phyloP scores from a whole-genome alignment of 2,113 vertebrate species.

The Coptodon rendalli region DNA sequence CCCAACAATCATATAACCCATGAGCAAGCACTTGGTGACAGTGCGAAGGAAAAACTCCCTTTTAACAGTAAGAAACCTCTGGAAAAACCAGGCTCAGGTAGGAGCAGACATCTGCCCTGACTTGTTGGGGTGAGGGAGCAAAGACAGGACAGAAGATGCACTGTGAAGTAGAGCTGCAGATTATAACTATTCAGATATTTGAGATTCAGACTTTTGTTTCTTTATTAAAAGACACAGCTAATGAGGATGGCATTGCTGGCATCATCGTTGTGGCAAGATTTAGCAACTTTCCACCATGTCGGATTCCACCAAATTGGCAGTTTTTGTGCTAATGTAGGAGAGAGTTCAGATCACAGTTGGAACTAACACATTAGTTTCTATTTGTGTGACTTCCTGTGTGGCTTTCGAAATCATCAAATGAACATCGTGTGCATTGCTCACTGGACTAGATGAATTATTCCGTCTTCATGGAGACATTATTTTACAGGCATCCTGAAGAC shows the following conservation, averaged over 20 bases:
- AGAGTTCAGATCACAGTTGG: not conserved
- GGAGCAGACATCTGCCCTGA: not conserved
- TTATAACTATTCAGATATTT: not conserved
- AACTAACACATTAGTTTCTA: not conserved
- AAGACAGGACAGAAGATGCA: not conserved
- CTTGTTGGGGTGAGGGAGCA: not conserved
- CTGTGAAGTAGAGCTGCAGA: not conserved
- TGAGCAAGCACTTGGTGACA: not conserved
- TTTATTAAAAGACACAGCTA: not conserved
- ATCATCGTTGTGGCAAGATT: not conserved
- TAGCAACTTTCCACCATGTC: not conserved
- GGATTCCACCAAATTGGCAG: not conserved
- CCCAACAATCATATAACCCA: fast-evolving
- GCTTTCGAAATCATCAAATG: not conserved
- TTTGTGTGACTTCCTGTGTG: not conserved
- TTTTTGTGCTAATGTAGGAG: not conserved
- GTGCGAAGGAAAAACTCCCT: not conserved
- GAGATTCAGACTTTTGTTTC: not conserved
- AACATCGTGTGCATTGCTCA: fast-evolving
- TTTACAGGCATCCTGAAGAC: not conserved
- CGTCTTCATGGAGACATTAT: not conserved
- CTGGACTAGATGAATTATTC: not conserved
- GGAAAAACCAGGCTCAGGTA: not conserved
- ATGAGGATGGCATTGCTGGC: not conserved
- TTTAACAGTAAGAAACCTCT: not conserved